Evolutionary conservation across 1,140 invertebrate species (phyloP).

Genomic region (Neuroterus valhalla): DNA sequence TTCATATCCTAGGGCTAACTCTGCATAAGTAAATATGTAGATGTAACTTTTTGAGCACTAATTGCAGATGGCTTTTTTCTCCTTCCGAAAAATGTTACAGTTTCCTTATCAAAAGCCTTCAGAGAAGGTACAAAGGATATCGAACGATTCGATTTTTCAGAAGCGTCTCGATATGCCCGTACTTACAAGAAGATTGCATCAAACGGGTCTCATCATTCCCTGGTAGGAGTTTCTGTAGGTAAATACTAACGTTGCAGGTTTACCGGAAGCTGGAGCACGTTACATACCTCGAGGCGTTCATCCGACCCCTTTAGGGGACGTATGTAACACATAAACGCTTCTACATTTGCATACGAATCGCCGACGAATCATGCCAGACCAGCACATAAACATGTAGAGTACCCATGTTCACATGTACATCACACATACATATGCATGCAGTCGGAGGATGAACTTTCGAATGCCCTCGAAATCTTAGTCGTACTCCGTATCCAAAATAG

Average conservation of each 20-base stretch:
- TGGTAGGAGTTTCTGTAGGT: conserved; percentile 15
- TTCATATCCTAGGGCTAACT: no score
- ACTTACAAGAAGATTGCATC: conserved; percentile 16
- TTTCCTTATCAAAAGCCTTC: not conserved
- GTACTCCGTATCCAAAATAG: conserved; percentile 18
- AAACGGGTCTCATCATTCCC: conserved; percentile 24
- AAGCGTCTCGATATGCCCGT: not conserved
- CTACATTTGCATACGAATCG: conserved; percentile 28
- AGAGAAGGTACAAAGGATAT: conserved; percentile 7
- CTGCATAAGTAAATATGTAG: no score
- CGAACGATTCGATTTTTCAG: not conserved
- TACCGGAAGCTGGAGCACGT: conserved; percentile 3
- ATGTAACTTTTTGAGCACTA: no score
- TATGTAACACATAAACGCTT: conserved; percentile 26
- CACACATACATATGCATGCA: conserved; percentile 4
- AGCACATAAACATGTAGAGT: conserved; percentile 8
- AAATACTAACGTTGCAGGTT: conserved; percentile 25
- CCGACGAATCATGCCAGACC: conserved; percentile 24
- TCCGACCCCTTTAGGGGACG: conserved; percentile 26
- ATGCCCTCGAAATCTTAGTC: conserved; percentile 17
- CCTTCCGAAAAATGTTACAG: not conserved
- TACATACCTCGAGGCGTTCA: conserved; percentile 28
- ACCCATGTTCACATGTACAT: no score
- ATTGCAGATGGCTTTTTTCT: not conserved
- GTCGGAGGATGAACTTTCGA: conserved; percentile 21